Evolutionary conservation across 2,797 vertebrate species (phyloP), one percentile per base, ranked within the genome.

Genomic region (Perodicticus potto): DNA sequence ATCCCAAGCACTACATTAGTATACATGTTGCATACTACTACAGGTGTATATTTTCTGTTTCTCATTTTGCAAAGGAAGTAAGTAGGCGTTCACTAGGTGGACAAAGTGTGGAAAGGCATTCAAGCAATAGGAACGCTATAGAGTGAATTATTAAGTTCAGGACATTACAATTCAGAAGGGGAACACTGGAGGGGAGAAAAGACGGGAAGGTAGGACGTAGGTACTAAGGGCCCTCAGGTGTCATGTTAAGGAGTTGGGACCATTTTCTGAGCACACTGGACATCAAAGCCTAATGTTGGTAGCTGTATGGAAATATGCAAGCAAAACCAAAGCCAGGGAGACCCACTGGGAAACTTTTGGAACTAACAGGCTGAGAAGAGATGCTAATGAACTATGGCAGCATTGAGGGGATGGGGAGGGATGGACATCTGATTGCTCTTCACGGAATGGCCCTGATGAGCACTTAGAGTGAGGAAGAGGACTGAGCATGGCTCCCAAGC

Each of bases 1-100:
- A 11, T n/a, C 43, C 7, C 37, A 13, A n/a, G 59, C 49, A 25
- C 49, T 10, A 3, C 6, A n/a, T 8, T 19, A 7, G 86, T 73
- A 45, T 27, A 7, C 0, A 0, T 59, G n/a, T 49, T 27, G 7
- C 9, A 12, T 0, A 23, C 11, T 13, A 3, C 19, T 77, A 2
- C 53, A 40, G 72, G 63, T 45, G 25, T 13, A 16, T 17, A n/a
- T 4, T 65, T 40, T 88, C 55, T 77, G 5, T 45, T 83, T 88
- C 55, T 83, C 43, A 55, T 65, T 87, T 12, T 3, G 59, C 55
- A 73, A 88, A 96, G 80, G 57, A 80, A 69, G 1, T 11, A 61
- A 73, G 25, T 22, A 61, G 70, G 77, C 34, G 23, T 7, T 29
- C 27, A 19, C 40, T 27, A 25, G 78, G 53, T 16, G 12, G 77